Conservation (phyloP, 2,797 vertebrate genomes). For the Argyrosomus regius region DNA sequence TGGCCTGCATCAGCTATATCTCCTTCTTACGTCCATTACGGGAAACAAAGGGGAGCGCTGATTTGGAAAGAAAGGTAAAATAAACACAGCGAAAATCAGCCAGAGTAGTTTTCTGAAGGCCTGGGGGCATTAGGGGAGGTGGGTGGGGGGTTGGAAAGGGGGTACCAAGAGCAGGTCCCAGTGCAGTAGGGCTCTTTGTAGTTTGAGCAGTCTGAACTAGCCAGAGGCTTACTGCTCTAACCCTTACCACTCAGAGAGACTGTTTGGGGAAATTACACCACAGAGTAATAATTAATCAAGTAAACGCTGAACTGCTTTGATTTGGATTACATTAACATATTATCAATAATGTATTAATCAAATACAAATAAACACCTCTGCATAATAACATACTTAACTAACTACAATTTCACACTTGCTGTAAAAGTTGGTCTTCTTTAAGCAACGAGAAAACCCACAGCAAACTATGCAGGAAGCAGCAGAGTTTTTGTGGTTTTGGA, state of each 20-base stretch:
- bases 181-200: constrained; percentile 82
- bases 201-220: constrained; percentile 80
- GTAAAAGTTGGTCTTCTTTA: constrained; percentile 63
- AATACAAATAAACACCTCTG: constrained; percentile 82
- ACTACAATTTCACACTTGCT: constrained; percentile 62
- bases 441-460: constrained; percentile 36
- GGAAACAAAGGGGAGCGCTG: constrained; percentile 71
- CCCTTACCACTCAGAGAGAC: constrained; percentile 75
- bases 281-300: constrained; percentile 84
- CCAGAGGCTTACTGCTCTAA: constrained; percentile 83
- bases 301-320: constrained; percentile 80
- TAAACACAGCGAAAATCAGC: constrained; percentile 73
- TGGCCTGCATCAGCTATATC: constrained; percentile 64
- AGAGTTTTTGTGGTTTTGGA: constrained; percentile 59
- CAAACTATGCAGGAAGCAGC: constrained; percentile 57
- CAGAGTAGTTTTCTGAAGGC: constrained; percentile 75
- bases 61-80: constrained; percentile 79
- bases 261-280: constrained; percentile 82
- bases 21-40: constrained; percentile 58
- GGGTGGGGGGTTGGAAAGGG: constrained; percentile 68
- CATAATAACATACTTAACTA: constrained; percentile 78
- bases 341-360: constrained; percentile 85
- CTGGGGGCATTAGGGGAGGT: constrained; percentile 72
- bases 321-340: constrained; percentile 84
- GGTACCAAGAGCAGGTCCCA: constrained; percentile 82